Conservation (phyloP, 2,113 vertebrate genomes). For the Gobio gobio region DNA sequence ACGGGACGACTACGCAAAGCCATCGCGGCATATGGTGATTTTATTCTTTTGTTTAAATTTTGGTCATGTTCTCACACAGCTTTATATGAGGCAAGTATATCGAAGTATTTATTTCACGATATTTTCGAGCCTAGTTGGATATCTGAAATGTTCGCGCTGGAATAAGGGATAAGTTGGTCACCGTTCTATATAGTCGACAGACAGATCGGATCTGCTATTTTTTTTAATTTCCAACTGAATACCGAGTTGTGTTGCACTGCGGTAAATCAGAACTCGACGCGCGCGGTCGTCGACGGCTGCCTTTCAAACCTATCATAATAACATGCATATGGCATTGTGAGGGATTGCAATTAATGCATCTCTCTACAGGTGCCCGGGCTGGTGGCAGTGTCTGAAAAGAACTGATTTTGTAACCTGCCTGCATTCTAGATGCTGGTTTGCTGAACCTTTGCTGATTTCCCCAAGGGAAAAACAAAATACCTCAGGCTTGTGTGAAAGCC, state of each 20-base stretch:
- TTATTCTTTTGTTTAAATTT: slow-evolving; percentile 8
- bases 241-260: slow-evolving; percentile 58
- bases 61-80: slow-evolving; percentile 13
- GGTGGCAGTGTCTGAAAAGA: slow-evolving; percentile 30
- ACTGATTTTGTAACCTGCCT: slow-evolving; percentile 16
- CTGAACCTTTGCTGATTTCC: slow-evolving; percentile 7
- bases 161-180: slow-evolving; percentile 15
- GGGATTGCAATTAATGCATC: not conserved
- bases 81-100: slow-evolving; percentile 32
- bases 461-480: slow-evolving; percentile 33
- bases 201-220: slow-evolving; percentile 1
- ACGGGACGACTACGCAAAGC: slow-evolving; percentile 24
- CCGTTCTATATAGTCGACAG: not conserved
- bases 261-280: slow-evolving; percentile 46
- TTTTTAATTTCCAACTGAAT: slow-evolving; percentile 27
- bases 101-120: not conserved
- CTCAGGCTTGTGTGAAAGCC: slow-evolving; percentile 22
- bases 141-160: not conserved
- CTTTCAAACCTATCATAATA: slow-evolving; percentile 27
- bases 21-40: slow-evolving; percentile 30
- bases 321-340: not conserved
- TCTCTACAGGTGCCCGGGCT: slow-evolving; percentile 36
- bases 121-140: not conserved
- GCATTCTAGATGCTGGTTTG: slow-evolving; percentile 20
- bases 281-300: slow-evolving; percentile 43